Conservation (phyloP, 1,140 invertebrate species). For the Penaeus japonicus region DNA sequence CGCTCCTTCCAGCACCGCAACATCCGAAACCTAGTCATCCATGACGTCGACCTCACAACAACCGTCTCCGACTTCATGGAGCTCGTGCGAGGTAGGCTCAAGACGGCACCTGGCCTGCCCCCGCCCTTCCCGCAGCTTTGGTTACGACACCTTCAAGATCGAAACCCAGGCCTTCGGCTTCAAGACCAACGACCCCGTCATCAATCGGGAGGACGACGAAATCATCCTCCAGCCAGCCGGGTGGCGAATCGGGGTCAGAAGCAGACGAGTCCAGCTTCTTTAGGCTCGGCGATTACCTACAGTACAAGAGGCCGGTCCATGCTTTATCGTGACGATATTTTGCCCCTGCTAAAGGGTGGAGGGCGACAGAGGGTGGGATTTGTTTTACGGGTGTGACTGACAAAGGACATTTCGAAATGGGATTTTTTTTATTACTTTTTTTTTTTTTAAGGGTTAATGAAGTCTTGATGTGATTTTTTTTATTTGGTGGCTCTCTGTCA, state of each 20-base stretch:
- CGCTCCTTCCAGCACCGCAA: constrained; percentile 63
- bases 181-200: constrained; percentile 63
- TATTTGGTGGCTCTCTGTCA: neutral
- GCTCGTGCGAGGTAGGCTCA: constrained; percentile 55
- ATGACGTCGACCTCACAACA: constrained; percentile 58
- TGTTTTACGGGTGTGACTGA: neutral
- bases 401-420: neutral
- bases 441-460: too few species aligned
- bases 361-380: neutral
- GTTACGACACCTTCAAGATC: constrained; percentile 62
- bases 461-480: neutral
- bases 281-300: constrained; percentile 62
- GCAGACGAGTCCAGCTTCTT: constrained; percentile 65
- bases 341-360: neutral
- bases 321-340: constrained; percentile 11
- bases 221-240: constrained; percentile 60
- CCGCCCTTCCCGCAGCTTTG: constrained; percentile 62
- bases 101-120: constrained; percentile 57
- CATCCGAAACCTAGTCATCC: constrained; percentile 62
- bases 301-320: constrained; percentile 52
- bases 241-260: constrained; percentile 59
- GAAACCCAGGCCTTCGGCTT: constrained; percentile 62
- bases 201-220: constrained; percentile 62
- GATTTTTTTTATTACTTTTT: too few species aligned
- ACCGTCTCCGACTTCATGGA: constrained; percentile 58